phyloP scores from a whole-genome alignment of 2,113 vertebrate species.

The Pedionomus torquatus region DNA sequence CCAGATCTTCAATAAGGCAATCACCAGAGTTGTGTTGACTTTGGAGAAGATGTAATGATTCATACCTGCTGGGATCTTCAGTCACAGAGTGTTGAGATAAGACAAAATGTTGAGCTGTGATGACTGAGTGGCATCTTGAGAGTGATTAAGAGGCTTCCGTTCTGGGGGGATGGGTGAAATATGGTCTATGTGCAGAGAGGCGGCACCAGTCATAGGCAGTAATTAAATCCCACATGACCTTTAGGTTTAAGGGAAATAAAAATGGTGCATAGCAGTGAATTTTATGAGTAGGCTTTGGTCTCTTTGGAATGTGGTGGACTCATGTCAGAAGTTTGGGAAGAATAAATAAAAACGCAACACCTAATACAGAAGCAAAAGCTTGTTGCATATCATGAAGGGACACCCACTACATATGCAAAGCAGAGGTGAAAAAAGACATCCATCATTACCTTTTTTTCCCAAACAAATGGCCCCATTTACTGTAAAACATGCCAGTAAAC shows the following conservation, averaged over 20 bases:
- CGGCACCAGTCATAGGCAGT: not conserved
- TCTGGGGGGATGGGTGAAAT: not conserved
- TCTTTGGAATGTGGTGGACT: not conserved
- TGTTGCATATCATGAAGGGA: not conserved
- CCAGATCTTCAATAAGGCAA: slow-evolving; percentile 29
- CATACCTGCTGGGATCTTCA: not conserved
- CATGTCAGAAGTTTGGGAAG: not conserved
- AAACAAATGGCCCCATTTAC: not conserved
- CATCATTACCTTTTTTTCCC: not conserved
- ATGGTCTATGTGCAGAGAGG: not conserved
- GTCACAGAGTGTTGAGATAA: not conserved
- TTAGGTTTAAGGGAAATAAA: not conserved
- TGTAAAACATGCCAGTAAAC: not conserved
- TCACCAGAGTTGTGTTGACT: slow-evolving; percentile 22
- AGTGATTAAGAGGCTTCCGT: slow-evolving; percentile 8
- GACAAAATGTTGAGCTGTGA: not conserved
- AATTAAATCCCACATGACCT: not conserved
- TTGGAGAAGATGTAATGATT: slow-evolving; percentile 36
- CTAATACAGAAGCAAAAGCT: not conserved
- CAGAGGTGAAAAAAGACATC: not conserved
- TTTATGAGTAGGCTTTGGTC: not conserved
- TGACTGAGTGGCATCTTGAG: slow-evolving; percentile 33
- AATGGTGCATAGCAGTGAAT: not conserved
- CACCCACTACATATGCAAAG: not conserved
- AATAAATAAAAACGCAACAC: not conserved